These are phyloP conservation scores for Ceyx cyanopectus DNA, from an alignment of 2,113 vertebrate genomes.

Conservation along the genomic window DNA sequence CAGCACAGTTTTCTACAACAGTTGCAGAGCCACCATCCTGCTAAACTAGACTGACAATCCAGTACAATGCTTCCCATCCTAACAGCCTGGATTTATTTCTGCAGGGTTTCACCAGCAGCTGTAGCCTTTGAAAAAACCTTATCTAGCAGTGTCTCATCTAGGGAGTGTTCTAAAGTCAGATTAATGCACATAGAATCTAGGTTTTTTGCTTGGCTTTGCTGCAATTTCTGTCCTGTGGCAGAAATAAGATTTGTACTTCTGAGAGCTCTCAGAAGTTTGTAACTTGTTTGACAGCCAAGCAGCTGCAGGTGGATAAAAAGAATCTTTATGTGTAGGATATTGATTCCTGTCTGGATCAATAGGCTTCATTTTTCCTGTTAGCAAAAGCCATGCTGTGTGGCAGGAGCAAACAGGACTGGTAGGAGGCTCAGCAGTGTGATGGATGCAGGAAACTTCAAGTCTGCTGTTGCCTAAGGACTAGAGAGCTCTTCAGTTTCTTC, in stretches of 20 bases:
- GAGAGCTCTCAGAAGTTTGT: neutral
- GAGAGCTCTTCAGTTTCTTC: neutral
- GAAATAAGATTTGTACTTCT: neutral
- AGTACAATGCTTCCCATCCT: neutral
- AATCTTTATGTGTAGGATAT: neutral
- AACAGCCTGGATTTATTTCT: neutral
- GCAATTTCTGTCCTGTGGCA: neutral
- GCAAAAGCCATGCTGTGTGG: neutral
- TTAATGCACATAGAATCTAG: neutral
- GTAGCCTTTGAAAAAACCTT: neutral
- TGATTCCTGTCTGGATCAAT: neutral
- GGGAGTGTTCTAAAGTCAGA: neutral
- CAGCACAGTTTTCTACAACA: neutral
- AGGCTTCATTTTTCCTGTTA: neutral
- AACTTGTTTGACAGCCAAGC: neutral
- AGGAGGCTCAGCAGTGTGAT: neutral
- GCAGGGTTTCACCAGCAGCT: neutral
- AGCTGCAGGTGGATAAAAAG: neutral
- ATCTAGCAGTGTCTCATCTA: neutral
- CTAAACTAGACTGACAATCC: neutral
- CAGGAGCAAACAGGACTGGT: neutral
- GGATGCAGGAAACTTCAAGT: neutral
- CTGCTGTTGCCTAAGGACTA: neutral
- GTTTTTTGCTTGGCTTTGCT: neutral
- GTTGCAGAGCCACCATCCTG: neutral